These are phyloP conservation scores for Adelognathus sp. DNA, from an alignment of 2,888 invertebrate genomes.

Conservation along the genomic window DNA sequence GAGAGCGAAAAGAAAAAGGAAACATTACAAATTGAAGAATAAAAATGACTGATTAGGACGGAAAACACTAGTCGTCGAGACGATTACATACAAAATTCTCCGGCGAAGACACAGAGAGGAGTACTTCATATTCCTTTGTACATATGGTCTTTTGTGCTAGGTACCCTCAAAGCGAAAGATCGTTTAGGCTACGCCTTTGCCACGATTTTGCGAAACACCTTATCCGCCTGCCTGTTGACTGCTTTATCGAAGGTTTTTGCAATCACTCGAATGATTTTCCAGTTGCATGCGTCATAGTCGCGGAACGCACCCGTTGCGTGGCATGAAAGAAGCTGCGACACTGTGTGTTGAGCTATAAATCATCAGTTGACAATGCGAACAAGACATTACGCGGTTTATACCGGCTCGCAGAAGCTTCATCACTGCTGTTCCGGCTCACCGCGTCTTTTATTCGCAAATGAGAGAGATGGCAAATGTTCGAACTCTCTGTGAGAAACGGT, in stretches of 20 bases:
- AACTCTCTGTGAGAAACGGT: constrained; percentile 43
- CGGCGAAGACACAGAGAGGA: no score
- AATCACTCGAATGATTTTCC: constrained; percentile 71
- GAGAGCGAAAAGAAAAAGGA: no score
- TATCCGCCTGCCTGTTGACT: constrained; percentile 70
- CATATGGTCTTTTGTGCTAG: no score
- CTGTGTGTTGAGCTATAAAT: constrained; percentile 67
- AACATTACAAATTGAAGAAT: no score
- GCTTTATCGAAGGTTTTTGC: constrained; percentile 75
- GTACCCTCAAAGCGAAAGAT: no score
- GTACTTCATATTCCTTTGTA: no score
- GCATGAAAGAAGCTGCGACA: constrained; percentile 48
- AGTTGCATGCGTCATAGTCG: constrained; percentile 45
- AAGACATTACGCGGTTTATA: constrained; percentile 61
- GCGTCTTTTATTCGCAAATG: constrained; percentile 16
- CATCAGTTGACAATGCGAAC: constrained; percentile 68
- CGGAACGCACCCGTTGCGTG: constrained; percentile 27
- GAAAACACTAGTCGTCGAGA: no score
- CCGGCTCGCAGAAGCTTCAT: constrained; percentile 25
- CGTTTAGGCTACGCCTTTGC: neutral
- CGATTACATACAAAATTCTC: no score
- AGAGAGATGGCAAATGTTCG: constrained; percentile 9
- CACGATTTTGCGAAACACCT: constrained; percentile 65
- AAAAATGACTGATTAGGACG: no score
- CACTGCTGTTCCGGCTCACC: neutral